phyloP scores from a whole-genome alignment of 2,797 vertebrate genomes.

The Margarornis squamiger region DNA sequence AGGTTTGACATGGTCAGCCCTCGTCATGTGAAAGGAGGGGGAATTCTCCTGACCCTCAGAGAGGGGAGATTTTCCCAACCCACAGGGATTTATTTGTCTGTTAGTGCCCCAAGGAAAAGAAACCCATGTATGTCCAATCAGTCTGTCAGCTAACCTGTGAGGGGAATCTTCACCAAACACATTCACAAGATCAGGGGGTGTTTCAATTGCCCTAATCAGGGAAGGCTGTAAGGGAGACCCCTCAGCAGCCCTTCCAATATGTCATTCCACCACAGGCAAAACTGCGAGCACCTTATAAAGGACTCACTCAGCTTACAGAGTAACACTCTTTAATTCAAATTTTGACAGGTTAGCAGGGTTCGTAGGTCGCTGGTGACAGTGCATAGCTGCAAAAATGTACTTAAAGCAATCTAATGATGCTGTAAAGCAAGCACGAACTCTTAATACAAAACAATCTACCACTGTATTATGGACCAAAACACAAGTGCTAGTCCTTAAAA shows the following conservation, averaged over 20 bases:
- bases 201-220: not conserved
- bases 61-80: not conserved
- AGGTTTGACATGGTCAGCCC: not conserved
- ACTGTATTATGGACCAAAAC: not conserved
- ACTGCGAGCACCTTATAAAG: not conserved
- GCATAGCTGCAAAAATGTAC: not conserved
- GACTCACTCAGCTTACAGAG: not conserved
- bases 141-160: not conserved
- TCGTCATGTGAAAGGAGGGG: not conserved
- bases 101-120: not conserved
- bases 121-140: not conserved
- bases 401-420: not conserved
- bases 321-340: not conserved
- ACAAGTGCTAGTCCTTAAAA: too few relatives aligned
- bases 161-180: not conserved
- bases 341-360: not conserved
- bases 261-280: not conserved
- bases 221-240: not conserved
- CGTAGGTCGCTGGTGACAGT: not conserved
- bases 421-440: not conserved
- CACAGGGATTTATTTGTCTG: not conserved
- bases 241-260: not conserved
- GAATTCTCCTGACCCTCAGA: not conserved
- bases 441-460: not conserved
- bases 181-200: not conserved